Conservation (phyloP, 2,797 vertebrate genomes). For the Helostoma temminkii region DNA sequence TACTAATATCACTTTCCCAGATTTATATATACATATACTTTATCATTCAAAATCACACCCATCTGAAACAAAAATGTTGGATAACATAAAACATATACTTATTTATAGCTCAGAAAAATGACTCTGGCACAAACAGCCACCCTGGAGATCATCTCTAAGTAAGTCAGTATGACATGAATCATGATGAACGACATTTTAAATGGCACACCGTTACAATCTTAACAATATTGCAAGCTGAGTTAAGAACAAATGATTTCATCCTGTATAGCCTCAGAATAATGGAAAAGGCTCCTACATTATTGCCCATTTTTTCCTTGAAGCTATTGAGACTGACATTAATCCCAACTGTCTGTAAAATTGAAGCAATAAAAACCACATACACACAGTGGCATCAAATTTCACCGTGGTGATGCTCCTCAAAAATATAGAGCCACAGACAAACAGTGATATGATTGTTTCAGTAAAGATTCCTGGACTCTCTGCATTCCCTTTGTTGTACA, state of each 20-base stretch:
- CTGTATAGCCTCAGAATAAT: conserved; percentile 77
- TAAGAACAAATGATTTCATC: conserved; percentile 82
- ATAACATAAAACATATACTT: conserved; percentile 70
- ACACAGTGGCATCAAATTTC: conserved; percentile 82
- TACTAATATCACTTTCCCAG: conserved; percentile 26
- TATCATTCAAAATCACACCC: conserved; percentile 50
- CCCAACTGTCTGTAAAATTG: conserved; percentile 89
- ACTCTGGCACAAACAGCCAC: conserved; percentile 64
- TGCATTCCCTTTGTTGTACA: conserved; percentile 85
- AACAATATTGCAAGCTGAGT: conserved; percentile 77
- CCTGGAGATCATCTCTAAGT: conserved; percentile 70
- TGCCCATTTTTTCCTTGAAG: conserved; percentile 81
- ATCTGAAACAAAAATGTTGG: conserved; percentile 43
- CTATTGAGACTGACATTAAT: conserved; percentile 85
- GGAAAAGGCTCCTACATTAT: conserved; percentile 81
- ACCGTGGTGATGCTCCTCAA: conserved; percentile 72
- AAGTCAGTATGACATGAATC: conserved; percentile 79
- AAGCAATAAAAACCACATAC: conserved; percentile 84
- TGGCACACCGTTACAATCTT: conserved; percentile 75
- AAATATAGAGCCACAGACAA: conserved; percentile 86
- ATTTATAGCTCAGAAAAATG: conserved; percentile 69
- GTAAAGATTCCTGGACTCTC: conserved; percentile 82
- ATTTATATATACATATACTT: conserved; percentile 50
- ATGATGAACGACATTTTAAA: conserved; percentile 79
- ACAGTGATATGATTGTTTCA: conserved; percentile 86